Evolutionary conservation across 1,140 invertebrate genomes (phyloP), one percentile per base, ranked within the genome.

Genomic region (Nixonia krombeini): DNA sequence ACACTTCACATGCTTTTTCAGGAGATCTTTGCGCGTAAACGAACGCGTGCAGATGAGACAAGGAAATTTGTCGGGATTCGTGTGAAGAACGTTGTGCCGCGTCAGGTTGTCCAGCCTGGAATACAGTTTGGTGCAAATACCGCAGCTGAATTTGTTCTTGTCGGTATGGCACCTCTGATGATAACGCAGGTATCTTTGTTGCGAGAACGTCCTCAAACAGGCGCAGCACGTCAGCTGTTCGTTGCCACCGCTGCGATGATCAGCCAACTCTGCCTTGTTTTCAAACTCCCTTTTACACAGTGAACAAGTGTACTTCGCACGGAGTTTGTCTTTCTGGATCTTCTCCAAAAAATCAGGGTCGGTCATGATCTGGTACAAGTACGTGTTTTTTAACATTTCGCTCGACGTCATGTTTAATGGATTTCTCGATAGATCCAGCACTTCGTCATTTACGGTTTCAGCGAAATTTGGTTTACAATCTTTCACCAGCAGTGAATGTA

Each of bases 331-430:
- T 13, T 31, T 57, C 7, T 45, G 42, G 4, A 79, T 57, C 23
- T 59, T 80, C 0, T 73, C 67, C 3, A 78, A 15, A 44, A 82
- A 80, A 1, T 70, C 53, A 0, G 80, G 76, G 53, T 83, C 79
- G 0, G 79, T 82, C 71, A 82, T 79, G 8, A 82, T 76, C 28
- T 81, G 73, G n/a, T 81, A 83, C 1, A 83, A 71, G 17, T 75
- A 75, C 2, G 80, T 80, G 8, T 76, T 61, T 37, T 80, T 75
- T 6, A 77, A 57, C 9, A 66, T 52, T 4, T 46, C 18, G 2
- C 1, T 10, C 9, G 17, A 33, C 8, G 10, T 8, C 15, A 17
- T n/a, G 12, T 31, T 6, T 6, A 0, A 1, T 12, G 21, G 12
- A 21, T 47, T 25, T 17, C 2, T 8, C 6, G 45, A 33, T 13